Evolutionary conservation across 1,140 invertebrate genomes (phyloP).

Genomic region (Bombus huntii): DNA sequence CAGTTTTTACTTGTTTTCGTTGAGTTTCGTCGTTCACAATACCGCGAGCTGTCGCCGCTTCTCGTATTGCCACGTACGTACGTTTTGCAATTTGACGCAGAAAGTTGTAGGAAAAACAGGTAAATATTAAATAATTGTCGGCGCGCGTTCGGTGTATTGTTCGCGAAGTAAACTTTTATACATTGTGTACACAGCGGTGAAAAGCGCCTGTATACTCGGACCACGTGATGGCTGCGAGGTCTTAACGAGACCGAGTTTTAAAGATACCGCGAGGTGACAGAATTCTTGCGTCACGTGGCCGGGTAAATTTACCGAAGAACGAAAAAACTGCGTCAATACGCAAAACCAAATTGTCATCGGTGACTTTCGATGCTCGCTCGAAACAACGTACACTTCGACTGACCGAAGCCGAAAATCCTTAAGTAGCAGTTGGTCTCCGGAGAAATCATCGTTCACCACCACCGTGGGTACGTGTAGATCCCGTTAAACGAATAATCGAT

Average conservation of each 20-base stretch:
- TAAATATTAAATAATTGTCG: not conserved
- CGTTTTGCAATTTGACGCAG: not conserved
- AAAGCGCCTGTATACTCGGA: not conserved
- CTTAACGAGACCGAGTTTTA: not conserved
- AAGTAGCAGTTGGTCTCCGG: constrained; percentile 20
- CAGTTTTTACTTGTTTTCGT: not conserved
- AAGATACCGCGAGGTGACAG: not conserved
- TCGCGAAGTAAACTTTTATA: not conserved
- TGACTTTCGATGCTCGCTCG: constrained; percentile 26
- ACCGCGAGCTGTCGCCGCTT: not conserved
- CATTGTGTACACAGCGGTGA: not conserved
- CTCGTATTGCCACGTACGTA: accelerated
- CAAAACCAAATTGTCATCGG: not conserved
- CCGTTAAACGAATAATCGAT: constrained; percentile 68
- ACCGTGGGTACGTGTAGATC: constrained; percentile 38
- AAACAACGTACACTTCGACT: constrained; percentile 41
- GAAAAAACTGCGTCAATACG: not conserved
- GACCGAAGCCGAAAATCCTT: constrained; percentile 41
- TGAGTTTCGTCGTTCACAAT: not conserved
- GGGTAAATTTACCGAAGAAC: constrained; percentile 1
- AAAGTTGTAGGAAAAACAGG: too few relatives aligned
- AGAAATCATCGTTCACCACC: constrained; percentile 45
- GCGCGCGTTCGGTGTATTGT: not conserved
- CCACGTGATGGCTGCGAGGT: constrained; percentile 28
- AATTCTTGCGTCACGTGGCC: constrained; percentile 12